phyloP scores from a whole-genome alignment of 2,113 vertebrate species.

The Formicarius rufipectus region DNA sequence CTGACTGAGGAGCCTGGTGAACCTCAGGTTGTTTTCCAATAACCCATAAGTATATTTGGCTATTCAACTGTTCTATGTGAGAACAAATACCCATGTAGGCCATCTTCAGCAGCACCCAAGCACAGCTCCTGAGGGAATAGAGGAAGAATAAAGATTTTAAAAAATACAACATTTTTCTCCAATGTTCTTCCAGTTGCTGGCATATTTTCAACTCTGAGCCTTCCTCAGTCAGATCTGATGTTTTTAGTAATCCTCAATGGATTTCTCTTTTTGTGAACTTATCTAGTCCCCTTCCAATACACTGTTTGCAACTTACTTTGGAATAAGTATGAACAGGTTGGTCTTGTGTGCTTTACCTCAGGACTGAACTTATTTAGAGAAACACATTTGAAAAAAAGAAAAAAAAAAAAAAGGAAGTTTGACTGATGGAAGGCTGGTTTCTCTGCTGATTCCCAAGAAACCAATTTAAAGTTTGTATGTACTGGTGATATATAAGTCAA shows the following conservation, averaged over 20 bases:
- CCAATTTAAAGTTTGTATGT: neutral
- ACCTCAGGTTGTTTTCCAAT: neutral
- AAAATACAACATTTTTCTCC: neutral
- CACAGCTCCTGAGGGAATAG: neutral
- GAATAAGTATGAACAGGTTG: neutral
- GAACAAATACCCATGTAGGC: neutral
- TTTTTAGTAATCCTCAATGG: neutral
- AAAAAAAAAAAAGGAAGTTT: too few relatives aligned
- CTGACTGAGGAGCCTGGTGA: neutral
- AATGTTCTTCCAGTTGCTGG: neutral
- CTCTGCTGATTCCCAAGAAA: neutral
- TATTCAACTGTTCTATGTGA: neutral
- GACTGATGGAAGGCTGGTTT: neutral
- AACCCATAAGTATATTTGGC: neutral
- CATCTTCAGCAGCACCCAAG: neutral
- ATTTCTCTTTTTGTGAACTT: neutral
- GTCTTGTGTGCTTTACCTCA: neutral
- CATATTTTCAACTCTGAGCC: neutral
- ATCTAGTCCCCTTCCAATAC: neutral
- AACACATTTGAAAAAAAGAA: neutral
- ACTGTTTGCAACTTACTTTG: neutral
- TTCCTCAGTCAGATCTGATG: neutral
- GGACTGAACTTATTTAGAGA: neutral
- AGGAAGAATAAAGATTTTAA: neutral
- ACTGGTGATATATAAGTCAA: neutral